Evolutionary conservation across 2,888 invertebrate genomes (phyloP).

Genomic region (Drosophila niveifrons): DNA sequence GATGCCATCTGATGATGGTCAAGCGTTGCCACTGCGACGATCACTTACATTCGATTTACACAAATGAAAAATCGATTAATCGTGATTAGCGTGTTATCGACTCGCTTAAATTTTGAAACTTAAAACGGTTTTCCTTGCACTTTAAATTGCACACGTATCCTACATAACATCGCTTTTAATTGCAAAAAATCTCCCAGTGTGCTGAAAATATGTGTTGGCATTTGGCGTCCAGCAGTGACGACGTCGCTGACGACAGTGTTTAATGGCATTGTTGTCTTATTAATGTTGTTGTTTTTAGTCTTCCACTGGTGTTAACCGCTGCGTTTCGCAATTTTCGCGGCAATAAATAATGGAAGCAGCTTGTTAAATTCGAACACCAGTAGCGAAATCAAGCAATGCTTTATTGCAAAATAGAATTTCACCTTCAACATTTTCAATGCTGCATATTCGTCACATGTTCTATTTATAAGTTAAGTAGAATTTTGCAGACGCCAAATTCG

Average conservation of each 20-base stretch:
- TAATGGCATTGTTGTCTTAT: constrained; percentile 29
- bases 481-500: constrained; percentile 26
- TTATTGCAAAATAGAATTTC: constrained; percentile 18
- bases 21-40: background rate
- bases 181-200: constrained; percentile 7
- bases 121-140: too few relatives aligned
- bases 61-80: constrained; percentile 1
- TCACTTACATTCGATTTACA: constrained; percentile 3
- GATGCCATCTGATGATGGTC: constrained; percentile 4
- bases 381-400: constrained; percentile 11
- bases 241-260: constrained; percentile 17
- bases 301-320: constrained; percentile 33
- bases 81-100: background rate
- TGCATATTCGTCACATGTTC: constrained; percentile 2
- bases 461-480: background rate
- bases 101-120: background rate
- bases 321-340: constrained; percentile 61
- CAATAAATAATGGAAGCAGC: constrained; percentile 71
- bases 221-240: constrained; percentile 26
- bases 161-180: background rate
- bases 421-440: constrained; percentile 3
- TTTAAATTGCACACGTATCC: background rate
- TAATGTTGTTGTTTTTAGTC: constrained; percentile 24
- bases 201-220: constrained; percentile 2
- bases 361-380: constrained; percentile 55